Conservation (phyloP, 2,888 invertebrate species). For the Drosophila merina region DNA sequence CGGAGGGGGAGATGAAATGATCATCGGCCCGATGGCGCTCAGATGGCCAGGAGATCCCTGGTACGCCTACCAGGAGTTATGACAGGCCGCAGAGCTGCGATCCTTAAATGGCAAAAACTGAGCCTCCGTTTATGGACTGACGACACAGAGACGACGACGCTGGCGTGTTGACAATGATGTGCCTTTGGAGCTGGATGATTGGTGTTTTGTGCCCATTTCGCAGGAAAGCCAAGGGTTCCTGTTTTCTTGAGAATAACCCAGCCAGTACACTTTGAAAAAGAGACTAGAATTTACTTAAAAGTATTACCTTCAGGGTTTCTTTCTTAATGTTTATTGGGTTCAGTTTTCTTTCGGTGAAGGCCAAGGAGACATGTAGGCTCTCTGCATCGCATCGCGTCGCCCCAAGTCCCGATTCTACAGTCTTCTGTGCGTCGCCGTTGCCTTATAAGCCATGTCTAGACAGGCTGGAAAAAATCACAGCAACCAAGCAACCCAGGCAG, state of each 20-base stretch:
- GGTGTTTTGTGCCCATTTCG: constrained; percentile 69
- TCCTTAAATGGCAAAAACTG: constrained; percentile 68
- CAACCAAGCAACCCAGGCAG: constrained; percentile 17
- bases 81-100: constrained; percentile 61
- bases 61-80: constrained; percentile 72
- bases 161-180: constrained; percentile 75
- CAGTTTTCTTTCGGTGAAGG: neutral
- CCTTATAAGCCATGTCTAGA: constrained; percentile 73
- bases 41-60: constrained; percentile 30
- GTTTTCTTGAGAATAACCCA: constrained; percentile 61
- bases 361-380: constrained; percentile 30
- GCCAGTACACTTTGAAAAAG: neutral
- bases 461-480: constrained; percentile 72
- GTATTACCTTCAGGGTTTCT: no score
- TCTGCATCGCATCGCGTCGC: constrained; percentile 7
- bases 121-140: constrained; percentile 74
- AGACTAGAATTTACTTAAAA: no score
- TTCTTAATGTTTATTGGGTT: no score
- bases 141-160: constrained; percentile 59
- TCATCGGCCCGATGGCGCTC: constrained; percentile 41
- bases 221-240: constrained; percentile 51
- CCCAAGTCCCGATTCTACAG: constrained; percentile 32
- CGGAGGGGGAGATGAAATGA: constrained; percentile 20
- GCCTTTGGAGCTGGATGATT: constrained; percentile 58
- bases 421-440: constrained; percentile 58